These are phyloP conservation scores for Phyllostomus discolor DNA, from an alignment of 2,113 vertebrate species.

Conservation along the genomic window DNA sequence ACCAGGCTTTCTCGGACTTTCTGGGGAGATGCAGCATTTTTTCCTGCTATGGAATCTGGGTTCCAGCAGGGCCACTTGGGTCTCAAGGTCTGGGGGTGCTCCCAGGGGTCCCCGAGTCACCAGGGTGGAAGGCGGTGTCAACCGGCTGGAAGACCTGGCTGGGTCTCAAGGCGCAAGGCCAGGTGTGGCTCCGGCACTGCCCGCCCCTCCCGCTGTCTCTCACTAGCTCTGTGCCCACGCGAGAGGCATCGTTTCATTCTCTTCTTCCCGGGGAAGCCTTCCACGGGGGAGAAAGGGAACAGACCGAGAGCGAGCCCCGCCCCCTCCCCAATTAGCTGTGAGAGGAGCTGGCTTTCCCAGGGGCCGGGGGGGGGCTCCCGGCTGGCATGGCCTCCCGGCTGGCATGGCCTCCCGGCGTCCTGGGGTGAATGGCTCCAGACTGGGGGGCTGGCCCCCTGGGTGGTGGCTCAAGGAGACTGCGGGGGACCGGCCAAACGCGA, in stretches of 20 bases:
- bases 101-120: accelerated
- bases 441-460: not conserved
- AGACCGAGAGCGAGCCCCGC: not conserved
- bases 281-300: not conserved
- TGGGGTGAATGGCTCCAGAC: conserved; percentile 25
- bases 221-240: not conserved
- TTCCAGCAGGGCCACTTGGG: too few species aligned
- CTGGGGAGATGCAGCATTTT: too few species aligned
- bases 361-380: not conserved
- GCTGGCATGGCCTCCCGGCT: not conserved
- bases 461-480: not conserved
- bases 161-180: not conserved
- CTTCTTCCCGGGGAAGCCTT: not conserved
- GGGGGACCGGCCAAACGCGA: conserved; percentile 1
- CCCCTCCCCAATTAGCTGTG: not conserved
- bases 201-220: not conserved
- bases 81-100: not conserved
- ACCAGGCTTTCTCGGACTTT: not conserved
- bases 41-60: accelerated
- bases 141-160: too few species aligned
- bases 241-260: not conserved
- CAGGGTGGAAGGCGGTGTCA: too few species aligned
- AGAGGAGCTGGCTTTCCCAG: not conserved
- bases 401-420: not conserved
- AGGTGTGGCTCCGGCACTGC: accelerated